Conservation (phyloP, 2,888 invertebrate genomes). For the Ichneumoninae sp. region DNA sequence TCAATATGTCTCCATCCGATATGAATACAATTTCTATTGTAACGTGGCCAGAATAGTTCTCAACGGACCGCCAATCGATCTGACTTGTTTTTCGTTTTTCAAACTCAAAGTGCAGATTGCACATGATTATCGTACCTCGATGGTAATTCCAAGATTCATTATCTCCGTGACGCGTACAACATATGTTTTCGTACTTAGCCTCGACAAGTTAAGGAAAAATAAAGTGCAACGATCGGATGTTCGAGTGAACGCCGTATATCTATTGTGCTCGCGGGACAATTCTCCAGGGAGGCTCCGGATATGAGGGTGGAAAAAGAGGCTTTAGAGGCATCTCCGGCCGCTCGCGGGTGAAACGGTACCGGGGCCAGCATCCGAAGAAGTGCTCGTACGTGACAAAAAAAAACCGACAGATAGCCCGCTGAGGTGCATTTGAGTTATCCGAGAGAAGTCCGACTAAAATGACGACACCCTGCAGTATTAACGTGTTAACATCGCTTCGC, state of each 20-base stretch:
- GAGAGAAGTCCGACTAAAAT: slow-evolving; percentile 48
- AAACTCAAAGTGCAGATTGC: background rate
- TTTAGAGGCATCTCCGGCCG: slow-evolving; percentile 27
- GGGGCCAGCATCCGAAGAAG: slow-evolving; percentile 10
- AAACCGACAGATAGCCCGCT: background rate
- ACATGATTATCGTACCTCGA: background rate
- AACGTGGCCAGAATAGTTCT: background rate
- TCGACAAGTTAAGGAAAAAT: background rate
- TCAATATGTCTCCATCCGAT: background rate
- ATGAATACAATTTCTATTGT: background rate
- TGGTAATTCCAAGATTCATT: slow-evolving; percentile 3
- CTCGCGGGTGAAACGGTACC: background rate
- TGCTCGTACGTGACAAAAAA: slow-evolving; percentile 26
- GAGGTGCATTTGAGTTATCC: slow-evolving; percentile 16
- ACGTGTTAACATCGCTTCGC: background rate
- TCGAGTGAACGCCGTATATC: background rate
- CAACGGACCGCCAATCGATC: background rate
- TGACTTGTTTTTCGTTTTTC: background rate
- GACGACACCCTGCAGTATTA: slow-evolving; percentile 63
- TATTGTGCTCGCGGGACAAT: background rate
- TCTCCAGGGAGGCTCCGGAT: slow-evolving; percentile 1
- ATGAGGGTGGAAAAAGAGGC: background rate
- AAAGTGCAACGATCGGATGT: background rate
- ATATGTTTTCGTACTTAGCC: background rate
- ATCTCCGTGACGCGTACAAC: background rate